Percentiles rank a stretch among this genome's conserved stretches.
These are phyloP conservation scores for Limnephilus lunatus DNA, from an alignment of 2,888 invertebrate genomes.

Conservation along the genomic window DNA sequence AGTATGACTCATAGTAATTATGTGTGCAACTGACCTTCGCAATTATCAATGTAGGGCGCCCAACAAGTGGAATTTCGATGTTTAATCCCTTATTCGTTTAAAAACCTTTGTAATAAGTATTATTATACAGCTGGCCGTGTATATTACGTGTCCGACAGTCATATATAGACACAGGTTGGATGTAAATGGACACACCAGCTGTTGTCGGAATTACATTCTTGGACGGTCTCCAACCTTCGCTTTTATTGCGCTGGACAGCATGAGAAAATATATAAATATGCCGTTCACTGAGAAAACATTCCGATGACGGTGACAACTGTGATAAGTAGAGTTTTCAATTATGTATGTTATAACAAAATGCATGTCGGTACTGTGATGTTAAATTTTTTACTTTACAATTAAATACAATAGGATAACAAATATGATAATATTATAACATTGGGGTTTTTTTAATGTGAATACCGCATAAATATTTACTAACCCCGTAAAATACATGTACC, in stretches of 20 bases:
- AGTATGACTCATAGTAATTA: neutral
- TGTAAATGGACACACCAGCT: conserved; percentile 37
- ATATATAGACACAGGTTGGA: conserved; percentile 29
- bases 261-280: neutral
- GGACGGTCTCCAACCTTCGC: conserved; percentile 21
- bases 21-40: neutral
- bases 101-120: neutral
- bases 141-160: neutral
- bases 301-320: neutral
- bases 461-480: no score
- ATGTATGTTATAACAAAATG: neutral
- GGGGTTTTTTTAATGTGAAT: neutral
- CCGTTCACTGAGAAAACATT: neutral
- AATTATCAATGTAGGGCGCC: neutral
- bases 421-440: neutral
- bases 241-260: conserved; percentile 5
- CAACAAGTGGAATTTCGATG: neutral
- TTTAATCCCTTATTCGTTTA: conserved; percentile 32
- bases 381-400: neutral
- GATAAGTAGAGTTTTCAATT: no score
- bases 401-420: neutral
- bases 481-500: no score
- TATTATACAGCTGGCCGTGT: conserved; percentile 24
- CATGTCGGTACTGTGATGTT: neutral
- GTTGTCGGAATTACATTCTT: conserved; percentile 38